These are phyloP conservation scores for Pungitius pungitius DNA, from an alignment of 2,113 vertebrate genomes.

Conservation along the genomic window DNA sequence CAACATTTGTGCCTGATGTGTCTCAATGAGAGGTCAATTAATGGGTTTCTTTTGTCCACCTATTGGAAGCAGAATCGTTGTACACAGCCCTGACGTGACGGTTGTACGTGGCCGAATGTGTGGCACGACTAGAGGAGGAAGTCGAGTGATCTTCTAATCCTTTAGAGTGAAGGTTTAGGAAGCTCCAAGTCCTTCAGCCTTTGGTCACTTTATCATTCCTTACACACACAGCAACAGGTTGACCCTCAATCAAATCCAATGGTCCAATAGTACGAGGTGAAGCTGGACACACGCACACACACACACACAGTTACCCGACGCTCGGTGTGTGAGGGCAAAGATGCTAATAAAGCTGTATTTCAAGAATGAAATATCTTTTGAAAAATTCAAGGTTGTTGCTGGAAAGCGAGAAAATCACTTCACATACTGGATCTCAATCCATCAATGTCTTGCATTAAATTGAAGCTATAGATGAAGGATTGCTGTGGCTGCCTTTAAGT, in stretches of 20 bases:
- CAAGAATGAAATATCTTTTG: slow-evolving; percentile 15
- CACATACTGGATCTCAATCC: background rate
- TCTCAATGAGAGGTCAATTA: background rate
- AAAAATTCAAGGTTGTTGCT: slow-evolving; percentile 9
- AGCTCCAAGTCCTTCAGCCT: background rate
- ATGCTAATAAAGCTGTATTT: slow-evolving; percentile 25
- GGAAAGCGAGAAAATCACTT: slow-evolving; percentile 13
- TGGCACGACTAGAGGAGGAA: background rate
- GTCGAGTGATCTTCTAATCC: background rate
- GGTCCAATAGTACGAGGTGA: background rate
- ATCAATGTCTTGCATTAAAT: background rate
- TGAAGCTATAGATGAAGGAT: background rate
- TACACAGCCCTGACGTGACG: too few species aligned
- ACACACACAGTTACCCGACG: background rate
- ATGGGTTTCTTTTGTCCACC: background rate
- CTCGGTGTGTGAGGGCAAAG: slow-evolving; percentile 7
- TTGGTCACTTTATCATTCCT: slow-evolving; percentile 2
- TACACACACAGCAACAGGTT: slow-evolving; percentile 18
- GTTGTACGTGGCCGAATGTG: background rate
- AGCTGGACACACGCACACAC: background rate
- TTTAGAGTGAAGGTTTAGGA: background rate
- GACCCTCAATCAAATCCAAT: slow-evolving; percentile 17
- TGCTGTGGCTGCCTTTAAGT: background rate
- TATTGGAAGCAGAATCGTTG: too few species aligned
- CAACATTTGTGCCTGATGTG: background rate